Evolutionary conservation across 2,888 invertebrate genomes (phyloP).

Genomic region (Leptopterna dolabrata): DNA sequence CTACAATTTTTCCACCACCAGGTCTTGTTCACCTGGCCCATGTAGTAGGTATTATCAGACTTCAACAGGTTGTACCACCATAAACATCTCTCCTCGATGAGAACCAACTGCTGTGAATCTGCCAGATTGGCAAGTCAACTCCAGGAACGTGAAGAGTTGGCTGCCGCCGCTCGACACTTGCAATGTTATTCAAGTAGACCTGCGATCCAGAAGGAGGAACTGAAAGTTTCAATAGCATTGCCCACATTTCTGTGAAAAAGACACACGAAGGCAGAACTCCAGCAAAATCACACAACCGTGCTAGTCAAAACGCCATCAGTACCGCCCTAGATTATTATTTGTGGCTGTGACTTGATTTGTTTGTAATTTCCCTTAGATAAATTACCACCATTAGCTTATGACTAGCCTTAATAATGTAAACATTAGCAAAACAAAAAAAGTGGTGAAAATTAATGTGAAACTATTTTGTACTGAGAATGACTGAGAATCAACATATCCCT

Average conservation of each 20-base stretch:
- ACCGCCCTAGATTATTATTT: constrained; percentile 28
- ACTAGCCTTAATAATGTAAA: constrained; percentile 23
- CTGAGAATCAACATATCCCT: constrained; percentile 47
- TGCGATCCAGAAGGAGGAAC: too few relatives aligned
- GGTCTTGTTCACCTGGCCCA: too few relatives aligned
- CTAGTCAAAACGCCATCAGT: constrained; percentile 40
- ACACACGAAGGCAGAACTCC: neutral
- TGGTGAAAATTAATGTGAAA: neutral
- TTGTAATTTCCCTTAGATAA: neutral
- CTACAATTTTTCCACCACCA: too few relatives aligned
- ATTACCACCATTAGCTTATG: constrained; percentile 15
- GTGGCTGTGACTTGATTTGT: constrained; percentile 44
- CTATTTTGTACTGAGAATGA: constrained; percentile 47
- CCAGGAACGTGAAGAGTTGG: too few relatives aligned
- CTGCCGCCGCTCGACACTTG: too few relatives aligned
- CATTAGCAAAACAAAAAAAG: neutral
- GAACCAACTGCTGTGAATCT: too few relatives aligned
- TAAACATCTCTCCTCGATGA: too few relatives aligned
- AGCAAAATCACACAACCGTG: neutral
- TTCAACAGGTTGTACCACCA: too few relatives aligned
- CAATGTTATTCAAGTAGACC: too few relatives aligned
- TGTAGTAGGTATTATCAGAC: too few relatives aligned
- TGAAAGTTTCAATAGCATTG: neutral
- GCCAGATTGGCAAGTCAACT: too few relatives aligned
- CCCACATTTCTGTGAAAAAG: neutral